phyloP scores from a whole-genome alignment of 2,113 vertebrate genomes.

The Xiphophorus couchianus region DNA sequence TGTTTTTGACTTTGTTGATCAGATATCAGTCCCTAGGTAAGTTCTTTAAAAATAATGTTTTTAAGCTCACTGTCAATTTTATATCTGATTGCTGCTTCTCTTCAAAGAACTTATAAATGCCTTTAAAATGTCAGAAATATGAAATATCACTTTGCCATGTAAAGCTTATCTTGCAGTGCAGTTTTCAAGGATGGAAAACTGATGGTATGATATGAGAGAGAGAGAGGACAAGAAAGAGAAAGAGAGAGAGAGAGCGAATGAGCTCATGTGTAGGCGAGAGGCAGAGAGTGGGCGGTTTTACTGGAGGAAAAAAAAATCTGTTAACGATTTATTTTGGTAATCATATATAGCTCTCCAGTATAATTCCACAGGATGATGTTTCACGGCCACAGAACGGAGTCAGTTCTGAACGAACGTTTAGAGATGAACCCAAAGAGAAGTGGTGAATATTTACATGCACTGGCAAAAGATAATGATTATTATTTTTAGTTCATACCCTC shows the following conservation, averaged over 20 bases:
- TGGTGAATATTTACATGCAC: no score
- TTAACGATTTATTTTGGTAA: slow-evolving; percentile 26
- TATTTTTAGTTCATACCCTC: no score
- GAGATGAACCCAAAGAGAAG: not conserved
- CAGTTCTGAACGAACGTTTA: not conserved
- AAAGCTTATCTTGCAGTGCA: not conserved
- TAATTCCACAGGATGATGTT: not conserved
- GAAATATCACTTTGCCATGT: slow-evolving; percentile 3
- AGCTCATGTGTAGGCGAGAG: slow-evolving; percentile 14
- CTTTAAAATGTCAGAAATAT: slow-evolving; percentile 10
- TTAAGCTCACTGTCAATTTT: not conserved
- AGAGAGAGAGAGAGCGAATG: slow-evolving; percentile 3
- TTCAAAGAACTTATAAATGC: not conserved
- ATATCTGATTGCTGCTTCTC: not conserved
- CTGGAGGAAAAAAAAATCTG: slow-evolving; percentile 4
- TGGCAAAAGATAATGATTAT: no score
- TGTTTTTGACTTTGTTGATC: not conserved
- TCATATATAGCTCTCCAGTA: not conserved
- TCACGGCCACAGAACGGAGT: not conserved
- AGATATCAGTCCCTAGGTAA: not conserved
- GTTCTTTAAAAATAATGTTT: not conserved
- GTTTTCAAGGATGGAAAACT: not conserved
- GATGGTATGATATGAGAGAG: slow-evolving; percentile 28
- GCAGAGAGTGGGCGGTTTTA: slow-evolving; percentile 9
- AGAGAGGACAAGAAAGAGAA: not conserved